Evolutionary conservation across 2,888 invertebrate genomes (phyloP).

Genomic region (Nomada goodeniana): DNA sequence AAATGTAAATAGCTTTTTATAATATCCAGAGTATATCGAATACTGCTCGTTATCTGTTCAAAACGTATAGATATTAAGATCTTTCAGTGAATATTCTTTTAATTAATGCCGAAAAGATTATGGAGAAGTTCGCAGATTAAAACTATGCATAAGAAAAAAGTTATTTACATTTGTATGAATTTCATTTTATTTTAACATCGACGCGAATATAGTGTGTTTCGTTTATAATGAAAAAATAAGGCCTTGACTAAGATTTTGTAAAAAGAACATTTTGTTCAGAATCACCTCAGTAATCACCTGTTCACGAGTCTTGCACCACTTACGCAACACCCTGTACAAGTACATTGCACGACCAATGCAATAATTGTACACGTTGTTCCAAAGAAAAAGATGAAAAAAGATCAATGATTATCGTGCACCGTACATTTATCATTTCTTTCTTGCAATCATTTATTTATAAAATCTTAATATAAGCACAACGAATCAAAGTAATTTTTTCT

Average conservation of each 20-base stretch:
- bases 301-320: not conserved
- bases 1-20: slow-evolving; percentile 9
- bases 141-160: not conserved
- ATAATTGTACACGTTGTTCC: not conserved
- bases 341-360: slow-evolving; percentile 26
- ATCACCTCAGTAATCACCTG: not conserved
- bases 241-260: not conserved
- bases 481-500: not conserved
- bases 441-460: slow-evolving; percentile 19
- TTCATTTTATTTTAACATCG: not conserved
- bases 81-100: not conserved
- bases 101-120: not conserved
- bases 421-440: not conserved
- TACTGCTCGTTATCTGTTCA: too few relatives aligned
- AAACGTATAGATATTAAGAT: too few relatives aligned
- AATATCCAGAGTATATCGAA: not conserved
- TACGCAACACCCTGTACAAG: not conserved
- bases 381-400: not conserved
- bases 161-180: slow-evolving; percentile 1
- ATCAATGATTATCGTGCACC: not conserved
- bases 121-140: not conserved
- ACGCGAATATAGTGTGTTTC: not conserved
- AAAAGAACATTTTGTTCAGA: not conserved
- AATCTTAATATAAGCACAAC: slow-evolving; percentile 27
- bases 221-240: not conserved